Evolutionary conservation across 2,888 invertebrate genomes (phyloP).

Genomic region (Drosophila rubida): DNA sequence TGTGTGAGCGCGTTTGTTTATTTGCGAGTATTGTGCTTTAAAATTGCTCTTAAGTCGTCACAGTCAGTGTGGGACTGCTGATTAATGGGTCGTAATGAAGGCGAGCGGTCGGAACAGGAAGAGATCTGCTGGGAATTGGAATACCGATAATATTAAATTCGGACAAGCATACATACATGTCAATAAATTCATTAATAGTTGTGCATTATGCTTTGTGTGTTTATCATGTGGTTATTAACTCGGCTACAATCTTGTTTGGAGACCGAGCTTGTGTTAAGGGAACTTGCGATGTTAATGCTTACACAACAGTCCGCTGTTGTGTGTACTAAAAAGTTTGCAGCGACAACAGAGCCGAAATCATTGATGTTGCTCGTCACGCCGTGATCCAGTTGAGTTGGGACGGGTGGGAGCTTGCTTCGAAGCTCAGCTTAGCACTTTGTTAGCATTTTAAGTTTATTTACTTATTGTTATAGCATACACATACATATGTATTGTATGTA

Average conservation of each 20-base stretch:
- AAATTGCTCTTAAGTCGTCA: conserved; percentile 36
- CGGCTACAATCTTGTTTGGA: conserved; percentile 53
- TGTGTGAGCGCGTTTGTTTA: conserved; percentile 20
- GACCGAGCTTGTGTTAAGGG: conserved; percentile 34
- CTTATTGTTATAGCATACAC: conserved; percentile 32
- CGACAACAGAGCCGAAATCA: conserved; percentile 27
- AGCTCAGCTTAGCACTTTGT: conserved; percentile 16
- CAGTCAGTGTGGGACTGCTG: conserved; percentile 43
- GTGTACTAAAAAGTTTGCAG: conserved; percentile 47
- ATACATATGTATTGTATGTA: conserved; percentile 14
- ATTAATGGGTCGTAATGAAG: conserved; percentile 44
- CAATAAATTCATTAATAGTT: background rate
- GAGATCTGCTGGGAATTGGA: conserved; percentile 26
- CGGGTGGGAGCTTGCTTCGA: background rate
- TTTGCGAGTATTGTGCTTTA: conserved; percentile 64
- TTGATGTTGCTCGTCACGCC: background rate
- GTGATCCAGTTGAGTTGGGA: too few relatives aligned
- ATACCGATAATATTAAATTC: conserved; percentile 27
- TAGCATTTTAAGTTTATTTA: conserved; percentile 51
- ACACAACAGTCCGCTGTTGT: conserved; percentile 41
- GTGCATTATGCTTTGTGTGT: conserved; percentile 20
- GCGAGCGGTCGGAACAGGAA: conserved; percentile 51
- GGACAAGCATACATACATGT: conserved; percentile 1
- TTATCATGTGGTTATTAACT: conserved; percentile 60
- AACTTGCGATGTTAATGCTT: conserved; percentile 33